Base-by-base conservation (phyloP, 2,888 invertebrate genomes). In the Ditylenchus weischeri region DNA sequence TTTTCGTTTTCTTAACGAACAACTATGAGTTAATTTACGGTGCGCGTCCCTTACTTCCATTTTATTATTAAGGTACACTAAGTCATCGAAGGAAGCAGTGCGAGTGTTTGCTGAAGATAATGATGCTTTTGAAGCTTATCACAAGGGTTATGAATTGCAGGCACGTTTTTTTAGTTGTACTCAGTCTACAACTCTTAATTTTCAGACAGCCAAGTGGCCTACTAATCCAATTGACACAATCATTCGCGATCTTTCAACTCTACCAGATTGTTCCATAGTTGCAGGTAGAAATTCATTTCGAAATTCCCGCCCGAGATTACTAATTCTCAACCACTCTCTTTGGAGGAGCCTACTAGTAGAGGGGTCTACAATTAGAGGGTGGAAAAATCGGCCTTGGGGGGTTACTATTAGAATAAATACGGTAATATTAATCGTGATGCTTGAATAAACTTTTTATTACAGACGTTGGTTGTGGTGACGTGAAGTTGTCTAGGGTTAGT, bases 391-490 rank as follows among this genome's bases (percentile, higher is more conserved):
- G n/a, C n/a, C 11, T 38, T 38, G n/a, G n/a, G n/a, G 11, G 38
- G 38, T 8, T 38, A 38, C 38, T 98, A n/a, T n/a, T n/a, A n/a
- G n/a, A n/a, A n/a, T n/a, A n/a, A n/a, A n/a, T n/a, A n/a, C n/a
- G n/a, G n/a, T n/a, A n/a, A n/a, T n/a, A n/a, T n/a, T n/a, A n/a
- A n/a, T n/a, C n/a, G n/a, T n/a, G n/a, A n/a, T n/a, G n/a, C n/a
- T n/a, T n/a, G n/a, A n/a, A n/a, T n/a, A 43, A 13, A 10, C 43
- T 43, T 8, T 13, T 43, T 43, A 10, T 43, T 43, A 8, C 8
- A 0, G 98, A 98, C 85, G 90, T 98, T 87, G 98, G 98, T 0
- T 98, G 96, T 83, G 96, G 98, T 0, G 92, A 93, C 81, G 98
- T 91, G 0, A 88, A 88, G n/a, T 21, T 54, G 54, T 10, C 21